These are phyloP conservation scores for Proctacanthus coquilletti DNA, from an alignment of 1,140 invertebrate genomes.

Conservation along the genomic window DNA sequence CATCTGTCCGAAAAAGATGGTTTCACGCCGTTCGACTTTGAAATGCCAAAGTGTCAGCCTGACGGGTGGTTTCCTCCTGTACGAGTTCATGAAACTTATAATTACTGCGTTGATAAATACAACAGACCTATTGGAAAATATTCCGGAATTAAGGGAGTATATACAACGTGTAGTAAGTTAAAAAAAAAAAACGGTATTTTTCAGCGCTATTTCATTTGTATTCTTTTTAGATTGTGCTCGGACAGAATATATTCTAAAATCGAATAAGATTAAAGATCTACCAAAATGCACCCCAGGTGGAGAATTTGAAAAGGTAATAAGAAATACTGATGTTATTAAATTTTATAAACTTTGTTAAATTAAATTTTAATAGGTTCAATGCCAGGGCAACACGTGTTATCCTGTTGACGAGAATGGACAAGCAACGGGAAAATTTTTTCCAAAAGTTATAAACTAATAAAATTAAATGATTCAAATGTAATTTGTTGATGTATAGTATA, in stretches of 20 bases:
- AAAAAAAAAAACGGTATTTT: background rate
- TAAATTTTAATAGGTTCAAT: slow-evolving; percentile 30
- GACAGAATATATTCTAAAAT: slow-evolving; percentile 30
- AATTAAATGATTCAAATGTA: too few species aligned
- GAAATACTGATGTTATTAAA: background rate
- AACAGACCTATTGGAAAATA: slow-evolving; percentile 32
- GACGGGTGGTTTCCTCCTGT: slow-evolving; percentile 11
- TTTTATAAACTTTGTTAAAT: too few species aligned
- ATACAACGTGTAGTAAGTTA: slow-evolving; percentile 41
- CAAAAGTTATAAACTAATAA: too few species aligned
- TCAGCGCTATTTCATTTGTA: background rate
- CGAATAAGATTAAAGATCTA: slow-evolving; percentile 21
- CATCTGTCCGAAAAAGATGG: slow-evolving; percentile 2
- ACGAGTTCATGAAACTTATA: slow-evolving; percentile 19
- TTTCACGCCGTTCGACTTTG: slow-evolving; percentile 1
- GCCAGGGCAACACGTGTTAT: slow-evolving; percentile 36
- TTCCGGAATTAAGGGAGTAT: slow-evolving; percentile 18
- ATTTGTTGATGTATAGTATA: too few species aligned
- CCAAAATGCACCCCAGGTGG: slow-evolving; percentile 41
- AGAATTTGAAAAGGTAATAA: slow-evolving; percentile 31
- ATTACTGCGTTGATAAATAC: slow-evolving; percentile 36
- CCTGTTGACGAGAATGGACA: slow-evolving; percentile 43
- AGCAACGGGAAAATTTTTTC: too few species aligned
- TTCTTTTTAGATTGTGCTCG: slow-evolving; percentile 38
- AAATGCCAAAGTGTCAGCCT: slow-evolving; percentile 4